A percentile compares a stretch with the other conserved stretches of the same genome.
These are phyloP conservation scores for Mastomys natalensis DNA, from an alignment of 2,113 vertebrate genomes.

Conservation along the genomic window DNA sequence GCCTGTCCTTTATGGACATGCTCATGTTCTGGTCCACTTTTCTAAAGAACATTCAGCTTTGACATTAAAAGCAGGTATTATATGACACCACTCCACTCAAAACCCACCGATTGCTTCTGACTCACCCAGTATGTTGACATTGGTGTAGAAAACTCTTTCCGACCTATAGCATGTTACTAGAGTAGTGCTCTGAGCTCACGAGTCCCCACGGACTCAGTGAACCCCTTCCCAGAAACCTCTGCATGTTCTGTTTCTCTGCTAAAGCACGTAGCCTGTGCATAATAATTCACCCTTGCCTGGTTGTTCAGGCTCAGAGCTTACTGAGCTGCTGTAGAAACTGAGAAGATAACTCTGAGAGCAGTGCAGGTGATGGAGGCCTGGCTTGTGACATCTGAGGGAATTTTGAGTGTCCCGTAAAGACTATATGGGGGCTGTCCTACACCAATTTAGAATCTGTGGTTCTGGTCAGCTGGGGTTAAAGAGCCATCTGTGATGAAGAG, in stretches of 20 bases:
- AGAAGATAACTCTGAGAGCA: not conserved
- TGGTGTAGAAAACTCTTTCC: not conserved
- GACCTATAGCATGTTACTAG: not conserved
- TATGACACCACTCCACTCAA: not conserved
- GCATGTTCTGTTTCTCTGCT: not conserved
- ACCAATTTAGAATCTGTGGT: not conserved
- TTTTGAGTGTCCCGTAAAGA: not conserved
- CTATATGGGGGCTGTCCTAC: not conserved
- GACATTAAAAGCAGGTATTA: not conserved
- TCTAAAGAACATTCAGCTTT: not conserved
- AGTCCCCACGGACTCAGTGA: not conserved
- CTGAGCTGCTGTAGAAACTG: not conserved
- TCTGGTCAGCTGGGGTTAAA: not conserved
- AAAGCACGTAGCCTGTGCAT: not conserved
- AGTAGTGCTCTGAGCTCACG: not conserved
- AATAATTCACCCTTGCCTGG: not conserved
- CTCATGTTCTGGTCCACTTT: not conserved
- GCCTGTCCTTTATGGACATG: not conserved
- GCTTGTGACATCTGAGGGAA: not conserved
- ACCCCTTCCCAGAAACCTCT: too few species aligned
- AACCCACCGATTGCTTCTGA: not conserved
- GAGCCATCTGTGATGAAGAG: not conserved
- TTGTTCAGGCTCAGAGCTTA: not conserved
- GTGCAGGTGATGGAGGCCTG: not conserved
- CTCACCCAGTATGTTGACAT: not conserved